Percentiles rank a stretch among this genome's conserved stretches.
phyloP scores from a whole-genome alignment of 2,888 invertebrate genomes.

The Adelphocoris suturalis region DNA sequence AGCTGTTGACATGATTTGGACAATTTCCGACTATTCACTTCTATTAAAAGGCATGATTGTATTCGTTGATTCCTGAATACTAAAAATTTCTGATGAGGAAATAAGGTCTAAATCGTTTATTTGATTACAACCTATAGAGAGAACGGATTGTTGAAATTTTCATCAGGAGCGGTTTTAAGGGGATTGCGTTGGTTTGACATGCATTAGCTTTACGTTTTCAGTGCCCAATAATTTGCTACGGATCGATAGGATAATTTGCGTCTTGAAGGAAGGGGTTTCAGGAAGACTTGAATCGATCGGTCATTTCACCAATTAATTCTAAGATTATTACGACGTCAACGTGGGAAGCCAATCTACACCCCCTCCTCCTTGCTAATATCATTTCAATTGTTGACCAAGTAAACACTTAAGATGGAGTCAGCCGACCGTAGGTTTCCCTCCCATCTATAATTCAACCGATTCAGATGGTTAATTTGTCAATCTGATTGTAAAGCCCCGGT shows the following conservation, averaged over 20 bases:
- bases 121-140: background rate
- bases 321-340: slow-evolving; percentile 68
- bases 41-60: background rate
- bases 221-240: background rate
- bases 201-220: slow-evolving; percentile 20
- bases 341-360: slow-evolving; percentile 57
- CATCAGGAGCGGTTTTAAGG: background rate
- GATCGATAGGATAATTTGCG: slow-evolving; percentile 10
- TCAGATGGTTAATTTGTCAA: slow-evolving; percentile 69
- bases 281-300: slow-evolving; percentile 61
- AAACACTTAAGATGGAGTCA: slow-evolving; percentile 70
- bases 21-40: background rate
- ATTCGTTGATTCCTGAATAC: background rate
- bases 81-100: background rate
- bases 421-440: slow-evolving; percentile 50
- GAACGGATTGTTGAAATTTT: background rate
- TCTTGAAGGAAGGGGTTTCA: slow-evolving; percentile 3
- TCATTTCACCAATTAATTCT: slow-evolving; percentile 68
- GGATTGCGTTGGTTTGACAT: background rate
- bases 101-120: background rate
- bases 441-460: slow-evolving; percentile 69
- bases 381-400: slow-evolving; percentile 67
- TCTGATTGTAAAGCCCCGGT: slow-evolving; percentile 66
- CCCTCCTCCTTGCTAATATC: slow-evolving; percentile 45
- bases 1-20: background rate